Percentiles rank a stretch among this genome's conserved stretches.
These are phyloP conservation scores for Meganola albula DNA, from an alignment of 2,888 invertebrate species.

Conservation along the genomic window DNA sequence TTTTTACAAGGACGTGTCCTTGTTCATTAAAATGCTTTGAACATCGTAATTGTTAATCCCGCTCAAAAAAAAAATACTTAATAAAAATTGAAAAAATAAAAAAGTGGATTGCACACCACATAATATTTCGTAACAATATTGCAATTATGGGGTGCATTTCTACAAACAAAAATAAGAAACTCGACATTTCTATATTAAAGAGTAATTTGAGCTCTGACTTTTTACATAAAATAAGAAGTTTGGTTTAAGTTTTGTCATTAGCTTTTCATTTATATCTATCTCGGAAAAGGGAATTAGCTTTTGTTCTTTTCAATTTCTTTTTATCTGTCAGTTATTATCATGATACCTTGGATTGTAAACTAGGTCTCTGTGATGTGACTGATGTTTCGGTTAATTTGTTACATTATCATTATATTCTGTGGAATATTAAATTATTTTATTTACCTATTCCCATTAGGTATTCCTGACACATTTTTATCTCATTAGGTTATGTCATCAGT, in stretches of 20 bases:
- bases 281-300: constrained; percentile 65
- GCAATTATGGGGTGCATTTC: constrained; percentile 59
- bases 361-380: constrained; percentile 59
- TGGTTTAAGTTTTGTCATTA: constrained; percentile 60
- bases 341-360: constrained; percentile 69
- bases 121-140: constrained; percentile 38
- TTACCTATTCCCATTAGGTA: not conserved
- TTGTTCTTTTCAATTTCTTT: constrained; percentile 62
- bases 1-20: constrained; percentile 46
- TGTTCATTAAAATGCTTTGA: constrained; percentile 54
- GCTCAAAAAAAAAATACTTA: constrained; percentile 62
- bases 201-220: constrained; percentile 57
- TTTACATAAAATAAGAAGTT: constrained; percentile 69
- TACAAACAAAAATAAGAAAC: constrained; percentile 74
- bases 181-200: constrained; percentile 66
- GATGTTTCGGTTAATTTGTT: constrained; percentile 64
- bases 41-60: constrained; percentile 60
- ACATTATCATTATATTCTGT: constrained; percentile 61
- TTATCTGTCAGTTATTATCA: constrained; percentile 50
- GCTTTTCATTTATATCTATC: constrained; percentile 51
- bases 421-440: constrained; percentile 42
- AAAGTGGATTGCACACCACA: constrained; percentile 61
- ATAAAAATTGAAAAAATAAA: constrained; percentile 73
- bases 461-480: too few species aligned
- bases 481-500: too few species aligned